Conservation (phyloP, 2,113 vertebrate species). For the Siphamia tubifer region DNA sequence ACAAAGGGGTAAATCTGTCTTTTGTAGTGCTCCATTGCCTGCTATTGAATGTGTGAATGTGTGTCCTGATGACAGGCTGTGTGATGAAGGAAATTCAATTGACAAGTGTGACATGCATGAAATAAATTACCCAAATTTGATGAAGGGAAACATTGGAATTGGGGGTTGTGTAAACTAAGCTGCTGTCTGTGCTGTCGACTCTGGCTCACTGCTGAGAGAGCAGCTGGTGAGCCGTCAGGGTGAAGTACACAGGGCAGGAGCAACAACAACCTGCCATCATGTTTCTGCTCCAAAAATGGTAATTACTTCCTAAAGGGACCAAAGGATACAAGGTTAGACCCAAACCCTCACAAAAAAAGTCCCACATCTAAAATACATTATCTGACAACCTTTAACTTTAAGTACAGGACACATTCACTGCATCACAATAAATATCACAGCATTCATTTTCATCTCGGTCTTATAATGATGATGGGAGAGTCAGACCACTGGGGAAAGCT, state of each 20-base stretch:
- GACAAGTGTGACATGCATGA: conserved; percentile 32
- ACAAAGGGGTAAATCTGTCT: neutral
- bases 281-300: conserved; percentile 9
- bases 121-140: conserved; percentile 39
- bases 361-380: neutral
- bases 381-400: too few relatives aligned
- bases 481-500: too few relatives aligned
- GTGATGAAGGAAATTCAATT: conserved; percentile 23
- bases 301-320: conserved; percentile 1
- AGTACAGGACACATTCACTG: too few relatives aligned
- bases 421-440: too few relatives aligned
- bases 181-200: conserved; percentile 37
- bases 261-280: conserved; percentile 38
- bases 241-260: conserved; percentile 41
- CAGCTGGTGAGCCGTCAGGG: conserved; percentile 35
- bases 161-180: conserved; percentile 46
- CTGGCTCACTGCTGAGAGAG: conserved; percentile 19
- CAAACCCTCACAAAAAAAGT: neutral
- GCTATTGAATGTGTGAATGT: neutral
- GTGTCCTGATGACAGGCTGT: too few relatives aligned
- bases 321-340: neutral
- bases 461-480: too few relatives aligned
- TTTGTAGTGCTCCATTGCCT: neutral
- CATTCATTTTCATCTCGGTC: too few relatives aligned
- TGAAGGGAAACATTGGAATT: conserved; percentile 28